These are phyloP conservation scores for Drosophila melanosoma DNA, from an alignment of 2,888 invertebrate species.

Conservation along the genomic window DNA sequence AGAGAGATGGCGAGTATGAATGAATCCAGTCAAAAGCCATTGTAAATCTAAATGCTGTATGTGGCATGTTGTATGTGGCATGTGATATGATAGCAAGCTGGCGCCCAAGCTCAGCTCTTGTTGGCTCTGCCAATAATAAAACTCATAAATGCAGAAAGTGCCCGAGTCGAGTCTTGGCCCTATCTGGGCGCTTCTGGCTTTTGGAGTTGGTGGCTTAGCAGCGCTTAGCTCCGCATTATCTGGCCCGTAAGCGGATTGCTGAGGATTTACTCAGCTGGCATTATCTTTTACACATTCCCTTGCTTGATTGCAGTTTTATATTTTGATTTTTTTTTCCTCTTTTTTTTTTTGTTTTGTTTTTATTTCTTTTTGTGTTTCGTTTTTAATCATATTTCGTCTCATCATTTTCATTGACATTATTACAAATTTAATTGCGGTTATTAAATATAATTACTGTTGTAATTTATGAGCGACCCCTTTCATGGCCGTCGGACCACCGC, in stretches of 20 bases:
- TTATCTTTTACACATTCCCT: background rate
- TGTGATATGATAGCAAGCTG: conserved; percentile 22
- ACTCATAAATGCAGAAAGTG: conserved; percentile 66
- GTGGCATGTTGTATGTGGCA: conserved; percentile 10
- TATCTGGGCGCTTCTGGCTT: background rate
- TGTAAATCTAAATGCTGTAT: conserved; percentile 68
- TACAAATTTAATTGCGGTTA: conserved; percentile 78
- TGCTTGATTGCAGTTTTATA: conserved; percentile 10
- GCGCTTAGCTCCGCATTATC: conserved; percentile 64
- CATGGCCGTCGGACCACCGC: conserved; percentile 49
- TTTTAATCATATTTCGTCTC: conserved; percentile 76
- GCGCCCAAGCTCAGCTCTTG: conserved; percentile 23
- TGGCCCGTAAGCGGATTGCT: conserved; percentile 55
- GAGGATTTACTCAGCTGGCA: conserved; percentile 35
- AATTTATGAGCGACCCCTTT: conserved; percentile 78
- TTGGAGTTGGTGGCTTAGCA: conserved; percentile 16
- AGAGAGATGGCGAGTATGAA: conserved; percentile 1
- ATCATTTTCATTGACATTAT: conserved; percentile 80
- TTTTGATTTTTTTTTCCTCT: conserved; percentile 1
- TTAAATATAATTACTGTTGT: conserved; percentile 78
- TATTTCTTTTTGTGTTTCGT: conserved; percentile 41
- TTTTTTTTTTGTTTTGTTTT: background rate
- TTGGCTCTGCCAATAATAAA: conserved; percentile 34
- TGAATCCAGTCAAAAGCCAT: conserved; percentile 38
- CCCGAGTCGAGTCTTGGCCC: conserved; percentile 15